A percentile compares a stretch with the other conserved stretches of the same genome.
These are phyloP conservation scores for Athalia cordata DNA, from an alignment of 2,888 invertebrate genomes.

Conservation along the genomic window DNA sequence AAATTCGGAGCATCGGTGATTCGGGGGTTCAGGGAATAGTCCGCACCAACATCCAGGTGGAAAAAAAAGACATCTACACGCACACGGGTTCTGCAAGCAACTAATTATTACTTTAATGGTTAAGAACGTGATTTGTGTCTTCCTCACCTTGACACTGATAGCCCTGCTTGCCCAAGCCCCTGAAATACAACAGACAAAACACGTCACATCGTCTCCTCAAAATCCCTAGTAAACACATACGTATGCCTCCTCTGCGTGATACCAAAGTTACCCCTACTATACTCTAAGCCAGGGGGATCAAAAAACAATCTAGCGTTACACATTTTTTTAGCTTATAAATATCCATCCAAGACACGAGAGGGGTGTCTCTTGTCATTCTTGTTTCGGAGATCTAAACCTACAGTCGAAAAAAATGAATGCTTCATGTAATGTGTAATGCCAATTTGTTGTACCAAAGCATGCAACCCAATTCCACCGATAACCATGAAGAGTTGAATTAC, in stretches of 20 bases:
- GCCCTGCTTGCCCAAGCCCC: slow-evolving; percentile 97
- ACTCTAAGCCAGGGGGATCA: slow-evolving; percentile 7
- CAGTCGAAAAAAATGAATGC: not conserved
- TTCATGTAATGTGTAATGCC: not conserved
- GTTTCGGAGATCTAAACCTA: not conserved
- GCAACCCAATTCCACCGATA: slow-evolving; percentile 43
- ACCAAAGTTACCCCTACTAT: not conserved
- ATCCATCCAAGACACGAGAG: not conserved
- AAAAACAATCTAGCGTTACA: slow-evolving; percentile 6
- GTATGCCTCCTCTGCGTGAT: slow-evolving; percentile 60
- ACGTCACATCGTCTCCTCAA: slow-evolving; percentile 71
- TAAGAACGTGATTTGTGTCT: slow-evolving; percentile 73
- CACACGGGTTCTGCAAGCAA: slow-evolving; percentile 63
- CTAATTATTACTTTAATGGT: slow-evolving; percentile 63
- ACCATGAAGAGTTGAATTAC: slow-evolving; percentile 3
- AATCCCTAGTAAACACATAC: slow-evolving; percentile 68
- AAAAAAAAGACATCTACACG: slow-evolving; percentile 40
- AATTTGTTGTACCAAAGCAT: slow-evolving; percentile 34
- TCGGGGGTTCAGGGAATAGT: slow-evolving; percentile 2
- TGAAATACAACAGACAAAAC: slow-evolving; percentile 79
- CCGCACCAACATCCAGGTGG: slow-evolving; percentile 34
- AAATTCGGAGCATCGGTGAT: slow-evolving; percentile 1
- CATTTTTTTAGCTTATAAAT: not conserved
- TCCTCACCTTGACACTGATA: slow-evolving; percentile 96
- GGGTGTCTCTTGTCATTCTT: not conserved